These are phyloP conservation scores for Chironomus striatipennis DNA, from an alignment of 1,140 invertebrate genomes.

Conservation along the genomic window DNA sequence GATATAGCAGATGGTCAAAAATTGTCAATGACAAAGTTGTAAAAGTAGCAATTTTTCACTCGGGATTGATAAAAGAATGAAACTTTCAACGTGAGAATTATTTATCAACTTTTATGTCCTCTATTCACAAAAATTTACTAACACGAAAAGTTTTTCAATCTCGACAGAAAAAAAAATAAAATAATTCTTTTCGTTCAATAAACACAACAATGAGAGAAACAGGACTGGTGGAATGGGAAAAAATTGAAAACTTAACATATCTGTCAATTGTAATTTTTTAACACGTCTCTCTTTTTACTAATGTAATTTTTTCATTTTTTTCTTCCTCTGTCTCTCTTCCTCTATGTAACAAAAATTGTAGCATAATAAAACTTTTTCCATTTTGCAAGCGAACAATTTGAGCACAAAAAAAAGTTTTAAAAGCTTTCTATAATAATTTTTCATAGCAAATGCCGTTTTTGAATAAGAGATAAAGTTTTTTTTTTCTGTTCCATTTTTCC, in stretches of 20 bases:
- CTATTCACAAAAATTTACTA: not conserved
- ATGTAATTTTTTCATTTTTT: not conserved
- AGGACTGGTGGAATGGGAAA: not conserved
- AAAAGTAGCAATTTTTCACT: too few relatives aligned
- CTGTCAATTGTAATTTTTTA: conserved; percentile 23
- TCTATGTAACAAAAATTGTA: not conserved
- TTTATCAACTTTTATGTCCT: not conserved
- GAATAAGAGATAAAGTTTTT: not conserved
- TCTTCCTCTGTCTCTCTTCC: not conserved
- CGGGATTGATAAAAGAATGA: too few relatives aligned
- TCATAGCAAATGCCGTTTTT: not conserved
- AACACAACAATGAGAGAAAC: too few relatives aligned
- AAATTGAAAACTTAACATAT: conserved; percentile 23
- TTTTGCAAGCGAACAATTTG: not conserved
- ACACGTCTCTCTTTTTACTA: not conserved
- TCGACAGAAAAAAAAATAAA: not conserved
- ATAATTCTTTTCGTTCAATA: not conserved
- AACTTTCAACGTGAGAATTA: too few relatives aligned
- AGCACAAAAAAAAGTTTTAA: conserved; percentile 15
- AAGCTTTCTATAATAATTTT: conserved; percentile 23
- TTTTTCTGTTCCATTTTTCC: not conserved
- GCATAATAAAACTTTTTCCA: conserved; percentile 23
- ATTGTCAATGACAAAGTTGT: too few relatives aligned
- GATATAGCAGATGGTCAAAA: too few relatives aligned
- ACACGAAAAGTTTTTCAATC: not conserved